Evolutionary conservation across 2,797 vertebrate genomes (phyloP).

Genomic region (Lerista edwardsae): DNA sequence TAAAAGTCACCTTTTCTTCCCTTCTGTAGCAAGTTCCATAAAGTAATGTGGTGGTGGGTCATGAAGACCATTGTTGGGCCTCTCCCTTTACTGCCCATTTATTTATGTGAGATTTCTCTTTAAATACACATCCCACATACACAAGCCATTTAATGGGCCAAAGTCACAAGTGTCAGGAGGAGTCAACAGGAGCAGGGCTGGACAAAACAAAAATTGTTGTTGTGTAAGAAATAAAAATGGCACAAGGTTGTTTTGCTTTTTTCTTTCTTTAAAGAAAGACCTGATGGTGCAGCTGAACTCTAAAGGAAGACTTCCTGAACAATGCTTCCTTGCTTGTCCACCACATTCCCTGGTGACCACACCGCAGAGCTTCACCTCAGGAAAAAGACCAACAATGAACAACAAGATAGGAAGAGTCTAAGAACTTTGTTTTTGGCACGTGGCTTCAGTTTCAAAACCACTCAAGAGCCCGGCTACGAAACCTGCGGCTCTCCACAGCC

Average conservation of each 20-base stretch:
- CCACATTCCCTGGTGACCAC: neutral
- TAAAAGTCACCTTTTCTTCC: too few species aligned
- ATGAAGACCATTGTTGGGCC: too few species aligned
- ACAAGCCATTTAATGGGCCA: neutral
- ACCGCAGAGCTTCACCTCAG: neutral
- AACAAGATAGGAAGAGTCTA: neutral
- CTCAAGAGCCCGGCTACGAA: neutral
- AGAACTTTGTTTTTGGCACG: neutral
- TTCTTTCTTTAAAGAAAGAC: neutral
- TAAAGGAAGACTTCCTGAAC: neutral
- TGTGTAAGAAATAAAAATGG: neutral
- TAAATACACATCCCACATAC: neutral
- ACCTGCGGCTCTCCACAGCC: conserved; percentile 45
- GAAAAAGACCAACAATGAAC: neutral
- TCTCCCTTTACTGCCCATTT: too few species aligned
- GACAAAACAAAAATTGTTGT: too few species aligned
- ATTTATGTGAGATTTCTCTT: too few species aligned
- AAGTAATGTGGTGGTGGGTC: too few species aligned
- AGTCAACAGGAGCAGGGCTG: neutral
- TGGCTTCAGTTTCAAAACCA: conserved; percentile 48
- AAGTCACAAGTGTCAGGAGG: neutral
- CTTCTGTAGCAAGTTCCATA: too few species aligned
- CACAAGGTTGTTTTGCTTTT: too few species aligned
- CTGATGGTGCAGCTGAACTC: neutral
- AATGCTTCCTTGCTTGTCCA: too few species aligned